These are phyloP conservation scores for Paramormyrops hopkinsi DNA, from an alignment of 2,797 vertebrate genomes.

Conservation along the genomic window DNA sequence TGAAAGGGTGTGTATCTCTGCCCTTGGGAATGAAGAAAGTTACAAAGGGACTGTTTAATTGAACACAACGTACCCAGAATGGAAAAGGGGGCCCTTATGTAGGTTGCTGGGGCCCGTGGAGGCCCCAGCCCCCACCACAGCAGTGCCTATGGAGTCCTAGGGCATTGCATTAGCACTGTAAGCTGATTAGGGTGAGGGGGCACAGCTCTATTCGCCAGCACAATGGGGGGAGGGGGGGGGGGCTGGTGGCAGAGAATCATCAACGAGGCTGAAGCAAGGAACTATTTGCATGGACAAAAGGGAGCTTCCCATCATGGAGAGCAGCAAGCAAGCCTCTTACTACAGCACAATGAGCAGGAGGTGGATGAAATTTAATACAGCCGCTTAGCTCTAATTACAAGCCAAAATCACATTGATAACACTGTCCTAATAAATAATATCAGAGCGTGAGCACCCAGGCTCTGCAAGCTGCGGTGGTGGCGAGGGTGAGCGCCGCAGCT, in stretches of 20 bases:
- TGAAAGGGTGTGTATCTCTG: neutral
- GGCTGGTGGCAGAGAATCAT: conserved; percentile 18
- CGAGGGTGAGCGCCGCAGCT: neutral
- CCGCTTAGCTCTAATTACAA: conserved; percentile 34
- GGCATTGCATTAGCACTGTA: conserved; percentile 69
- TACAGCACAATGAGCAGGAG: conserved; percentile 70
- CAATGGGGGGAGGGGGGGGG: conserved; percentile 72
- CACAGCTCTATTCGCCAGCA: conserved; percentile 81
- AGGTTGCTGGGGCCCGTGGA: conserved; percentile 18
- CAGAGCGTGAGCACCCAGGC: conserved; percentile 13
- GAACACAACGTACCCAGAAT: conserved; percentile 24
- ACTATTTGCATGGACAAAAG: conserved; percentile 81
- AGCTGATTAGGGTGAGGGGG: conserved; percentile 75
- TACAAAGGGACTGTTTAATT: conserved; percentile 31
- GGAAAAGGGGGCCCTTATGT: neutral
- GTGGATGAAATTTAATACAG: conserved; percentile 72
- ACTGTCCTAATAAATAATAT: conserved; percentile 27
- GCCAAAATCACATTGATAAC: conserved; percentile 17
- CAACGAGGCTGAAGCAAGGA: conserved; percentile 55
- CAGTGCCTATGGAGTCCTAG: neutral
- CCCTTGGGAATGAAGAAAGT: neutral
- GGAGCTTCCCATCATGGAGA: conserved; percentile 64
- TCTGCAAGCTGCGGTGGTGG: neutral
- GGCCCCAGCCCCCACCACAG: conserved; percentile 15
- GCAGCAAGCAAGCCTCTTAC: conserved; percentile 76